Evolutionary conservation across 2,888 invertebrate genomes (phyloP).

Genomic region (Lepidocyrtinus sp.): DNA sequence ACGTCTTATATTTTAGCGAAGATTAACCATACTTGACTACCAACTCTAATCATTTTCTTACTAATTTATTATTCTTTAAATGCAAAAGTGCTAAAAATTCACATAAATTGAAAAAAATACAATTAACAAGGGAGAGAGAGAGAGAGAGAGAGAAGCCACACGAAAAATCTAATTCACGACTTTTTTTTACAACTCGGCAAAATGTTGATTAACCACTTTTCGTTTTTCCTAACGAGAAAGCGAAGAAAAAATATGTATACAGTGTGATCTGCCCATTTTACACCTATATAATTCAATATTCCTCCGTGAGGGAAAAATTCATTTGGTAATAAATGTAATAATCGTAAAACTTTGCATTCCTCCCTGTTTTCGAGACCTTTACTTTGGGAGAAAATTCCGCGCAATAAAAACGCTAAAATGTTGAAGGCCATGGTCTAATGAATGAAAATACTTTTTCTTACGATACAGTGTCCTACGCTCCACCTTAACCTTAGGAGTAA

Average conservation of each 20-base stretch:
- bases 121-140: slow-evolving; percentile 45
- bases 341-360: slow-evolving; percentile 38
- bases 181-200: slow-evolving; percentile 23
- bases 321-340: slow-evolving; percentile 31
- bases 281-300: background rate
- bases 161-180: slow-evolving; percentile 35
- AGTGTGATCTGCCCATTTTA: background rate
- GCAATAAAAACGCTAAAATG: background rate
- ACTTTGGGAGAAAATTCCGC: background rate
- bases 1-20: background rate
- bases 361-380: slow-evolving; percentile 30
- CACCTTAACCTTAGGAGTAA: background rate
- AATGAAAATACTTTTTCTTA: background rate
- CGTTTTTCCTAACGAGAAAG: slow-evolving; percentile 36
- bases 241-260: slow-evolving; percentile 2
- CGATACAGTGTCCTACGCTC: background rate
- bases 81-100: slow-evolving; percentile 56
- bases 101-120: slow-evolving; percentile 52
- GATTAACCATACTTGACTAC: background rate
- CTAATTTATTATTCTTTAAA: slow-evolving; percentile 48
- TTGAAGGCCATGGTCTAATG: background rate
- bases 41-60: background rate
- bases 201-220: slow-evolving; percentile 54
- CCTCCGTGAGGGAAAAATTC: slow-evolving; percentile 15
- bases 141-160: background rate